Percentiles rank a stretch among this genome's conserved stretches.
Conservation (phyloP, 30 jellyfish, hydroid and myxozoan genomes). For the Aurelia sp. region DNA sequence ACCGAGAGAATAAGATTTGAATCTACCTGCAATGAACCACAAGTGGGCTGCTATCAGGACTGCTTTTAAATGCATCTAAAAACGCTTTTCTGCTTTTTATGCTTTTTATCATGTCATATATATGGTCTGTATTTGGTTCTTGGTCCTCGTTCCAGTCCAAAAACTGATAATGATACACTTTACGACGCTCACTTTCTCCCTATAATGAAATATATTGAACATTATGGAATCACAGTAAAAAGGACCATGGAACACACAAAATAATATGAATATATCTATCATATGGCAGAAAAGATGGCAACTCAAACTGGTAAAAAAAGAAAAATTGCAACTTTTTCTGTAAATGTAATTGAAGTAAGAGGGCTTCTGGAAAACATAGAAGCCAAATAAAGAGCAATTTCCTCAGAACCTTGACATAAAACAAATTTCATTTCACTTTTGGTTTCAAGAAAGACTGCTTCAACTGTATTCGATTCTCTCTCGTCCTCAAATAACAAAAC, state of each 20-base stretch:
- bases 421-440: no score
- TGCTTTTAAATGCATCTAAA: neutral
- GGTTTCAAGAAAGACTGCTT: no score
- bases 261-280: no score
- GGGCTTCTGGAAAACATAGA: no score
- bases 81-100: conserved; percentile 14
- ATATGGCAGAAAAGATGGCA: no score
- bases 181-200: conserved; percentile 82
- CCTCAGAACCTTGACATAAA: no score
- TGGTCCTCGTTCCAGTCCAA: conserved; percentile 73
- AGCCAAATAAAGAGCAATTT: no score
- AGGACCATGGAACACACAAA: neutral
- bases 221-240: neutral
- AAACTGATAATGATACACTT: conserved; percentile 78
- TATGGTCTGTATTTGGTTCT: conserved; percentile 66
- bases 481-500: neutral
- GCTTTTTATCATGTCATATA: conserved; percentile 63
- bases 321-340: no score
- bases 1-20: neutral
- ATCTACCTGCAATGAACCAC: conserved; percentile 89
- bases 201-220: neutral
- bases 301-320: no score
- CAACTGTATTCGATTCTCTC: neutral
- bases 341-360: no score
- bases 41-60: conserved; percentile 48